These are phyloP conservation scores for Magallana gigas DNA, from an alignment of 1,140 invertebrate genomes.

Conservation along the genomic window DNA sequence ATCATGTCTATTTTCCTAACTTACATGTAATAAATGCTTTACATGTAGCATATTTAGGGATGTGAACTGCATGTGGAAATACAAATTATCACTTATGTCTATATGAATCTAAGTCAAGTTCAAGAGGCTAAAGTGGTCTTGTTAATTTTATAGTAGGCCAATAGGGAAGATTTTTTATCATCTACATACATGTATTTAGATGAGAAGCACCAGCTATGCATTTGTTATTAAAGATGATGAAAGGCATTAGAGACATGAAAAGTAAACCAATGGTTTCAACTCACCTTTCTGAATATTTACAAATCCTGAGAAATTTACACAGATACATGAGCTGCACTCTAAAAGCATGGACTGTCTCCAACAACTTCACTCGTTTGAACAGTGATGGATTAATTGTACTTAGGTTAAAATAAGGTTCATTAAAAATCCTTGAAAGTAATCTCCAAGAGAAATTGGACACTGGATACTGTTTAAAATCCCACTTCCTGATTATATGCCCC, in stretches of 20 bases:
- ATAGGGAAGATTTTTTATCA: too few species aligned
- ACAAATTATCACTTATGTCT: too few species aligned
- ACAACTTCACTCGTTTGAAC: constrained; percentile 83
- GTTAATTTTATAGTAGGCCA: too few species aligned
- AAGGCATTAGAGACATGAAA: not conserved
- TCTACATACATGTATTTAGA: too few species aligned
- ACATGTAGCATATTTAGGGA: too few species aligned
- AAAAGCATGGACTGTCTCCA: constrained; percentile 83
- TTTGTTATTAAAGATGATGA: too few species aligned
- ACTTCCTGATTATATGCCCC: constrained; percentile 87
- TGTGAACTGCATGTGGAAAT: too few species aligned
- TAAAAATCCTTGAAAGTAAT: constrained; percentile 87
- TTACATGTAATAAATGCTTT: too few species aligned
- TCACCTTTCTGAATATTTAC: constrained; percentile 70
- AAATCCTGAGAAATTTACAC: constrained; percentile 83
- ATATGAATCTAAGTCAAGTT: too few species aligned
- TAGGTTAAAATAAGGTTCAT: constrained; percentile 88
- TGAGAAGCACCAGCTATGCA: too few species aligned
- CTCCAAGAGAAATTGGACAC: constrained; percentile 91
- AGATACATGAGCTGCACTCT: constrained; percentile 85
- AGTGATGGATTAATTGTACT: constrained; percentile 84
- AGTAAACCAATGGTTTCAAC: constrained; percentile 37
- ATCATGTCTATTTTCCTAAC: too few species aligned
- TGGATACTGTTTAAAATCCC: constrained; percentile 87
- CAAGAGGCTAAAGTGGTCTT: too few species aligned